Percentiles rank a stretch among this genome's conserved stretches.
Conservation (phyloP, 2,888 invertebrate genomes). For the Campaea margaritaria region DNA sequence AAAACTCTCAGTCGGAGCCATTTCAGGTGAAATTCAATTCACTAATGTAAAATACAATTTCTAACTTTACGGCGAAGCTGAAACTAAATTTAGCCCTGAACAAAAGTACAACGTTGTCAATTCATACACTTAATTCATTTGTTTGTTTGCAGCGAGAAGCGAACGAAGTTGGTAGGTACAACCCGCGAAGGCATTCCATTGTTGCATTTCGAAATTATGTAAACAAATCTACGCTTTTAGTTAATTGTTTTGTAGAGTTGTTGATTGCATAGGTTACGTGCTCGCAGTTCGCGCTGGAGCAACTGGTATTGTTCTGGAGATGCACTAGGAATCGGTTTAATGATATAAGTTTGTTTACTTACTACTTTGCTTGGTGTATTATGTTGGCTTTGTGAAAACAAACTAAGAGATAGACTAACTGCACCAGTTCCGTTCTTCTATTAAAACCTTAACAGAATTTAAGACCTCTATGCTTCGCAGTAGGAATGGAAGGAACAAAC, state of each 20-base stretch:
- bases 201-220: neutral
- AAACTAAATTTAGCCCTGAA: neutral
- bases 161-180: neutral
- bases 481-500: conserved; percentile 46
- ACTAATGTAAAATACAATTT: neutral
- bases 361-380: too few species aligned
- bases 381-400: too few species aligned
- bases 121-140: conserved; percentile 15
- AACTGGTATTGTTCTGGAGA: too few species aligned
- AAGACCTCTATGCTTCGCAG: neutral
- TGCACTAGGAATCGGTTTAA: too few species aligned
- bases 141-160: conserved; percentile 3
- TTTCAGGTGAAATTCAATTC: neutral
- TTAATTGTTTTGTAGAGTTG: neutral
- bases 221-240: neutral
- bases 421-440: too few species aligned
- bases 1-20: too few species aligned
- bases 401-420: too few species aligned
- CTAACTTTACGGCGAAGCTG: neutral
- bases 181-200: neutral
- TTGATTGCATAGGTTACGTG: neutral
- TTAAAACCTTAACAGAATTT: too few species aligned
- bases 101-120: conserved; percentile 5
- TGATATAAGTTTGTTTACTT: too few species aligned
- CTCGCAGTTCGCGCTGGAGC: neutral